Evolutionary conservation across 2,113 vertebrate species (phyloP), one percentile per base, ranked within the genome.

Genomic region (Hydrochoerus hydrochaeris): DNA sequence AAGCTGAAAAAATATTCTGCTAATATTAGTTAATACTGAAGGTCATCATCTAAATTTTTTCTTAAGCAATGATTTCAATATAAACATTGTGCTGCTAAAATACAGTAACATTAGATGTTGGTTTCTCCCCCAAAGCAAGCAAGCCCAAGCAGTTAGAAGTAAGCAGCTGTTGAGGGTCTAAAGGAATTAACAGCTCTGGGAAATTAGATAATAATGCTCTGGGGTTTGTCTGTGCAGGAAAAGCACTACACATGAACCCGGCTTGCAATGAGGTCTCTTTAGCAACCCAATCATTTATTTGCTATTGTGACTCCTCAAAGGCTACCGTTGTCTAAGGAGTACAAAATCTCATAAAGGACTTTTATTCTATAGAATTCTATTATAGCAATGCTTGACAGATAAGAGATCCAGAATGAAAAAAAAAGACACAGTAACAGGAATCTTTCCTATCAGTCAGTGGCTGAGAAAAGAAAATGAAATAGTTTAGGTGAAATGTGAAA

Each of bases 261-360:
- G 38, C 35, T 77, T 91, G 58, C 69, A 77, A 24, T 71, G 80
- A 88, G 35, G 11, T 71, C 71, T 26, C 28, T 82, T 52, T 60
- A 30, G 30, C 14, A 88, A 95, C 14, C 63, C 5, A n/a, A 63
- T 65, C 57, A 88, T 44, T 91, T 71, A 88, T 96, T 82, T 44
- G 32, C 60, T 32, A 30, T 44, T 10, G 24, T 93, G 46, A 32
- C 30, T 95, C 87, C 73, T 32, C 52, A 82, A 93, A 96, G 60
- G 54, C n/a, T 84, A n/a, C n/a, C 87, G 73, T 38, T 95, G 57
- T 86, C 49, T 67, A 88, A 94, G 77, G 63, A 90, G 60, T 92
- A 63, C 88, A 71, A 58, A 95, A 82, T 96, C 69, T 88, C 54
- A 85, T 32, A 46, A 81, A 87, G 49, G 44, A 67, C 41, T 80